Conservation (phyloP, 2,113 vertebrate species). For the Ornithorhynchus anatinus region DNA sequence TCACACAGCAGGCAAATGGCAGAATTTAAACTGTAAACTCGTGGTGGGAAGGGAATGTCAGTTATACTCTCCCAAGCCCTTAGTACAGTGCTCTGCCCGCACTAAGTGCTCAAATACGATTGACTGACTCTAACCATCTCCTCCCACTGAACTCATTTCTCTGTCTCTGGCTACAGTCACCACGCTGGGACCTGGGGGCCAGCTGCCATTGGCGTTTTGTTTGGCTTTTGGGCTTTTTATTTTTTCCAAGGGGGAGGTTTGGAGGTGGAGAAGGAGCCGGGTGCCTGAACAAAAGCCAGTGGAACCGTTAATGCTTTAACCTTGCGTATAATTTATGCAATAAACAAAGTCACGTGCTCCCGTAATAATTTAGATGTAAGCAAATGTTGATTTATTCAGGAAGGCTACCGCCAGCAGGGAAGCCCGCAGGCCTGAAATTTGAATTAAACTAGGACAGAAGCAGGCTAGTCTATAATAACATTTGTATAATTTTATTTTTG, state of each 20-base stretch:
- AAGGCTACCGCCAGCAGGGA: slow-evolving; percentile 92
- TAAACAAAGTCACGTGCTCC: slow-evolving; percentile 98
- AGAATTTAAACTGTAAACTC: too few species aligned
- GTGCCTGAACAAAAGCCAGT: slow-evolving; percentile 64
- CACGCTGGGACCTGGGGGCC: too few species aligned
- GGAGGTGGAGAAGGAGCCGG: slow-evolving; percentile 1
- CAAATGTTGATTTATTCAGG: slow-evolving; percentile 99
- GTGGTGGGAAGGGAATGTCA: too few species aligned
- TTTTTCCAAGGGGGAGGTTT: not conserved
- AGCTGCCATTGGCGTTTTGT: slow-evolving; percentile 8
- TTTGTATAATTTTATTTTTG: slow-evolving; percentile 99
- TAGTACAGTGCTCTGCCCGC: too few species aligned
- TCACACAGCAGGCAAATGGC: too few species aligned
- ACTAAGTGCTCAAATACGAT: too few species aligned
- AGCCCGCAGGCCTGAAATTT: slow-evolving; percentile 92
- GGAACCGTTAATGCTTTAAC: slow-evolving; percentile 86
- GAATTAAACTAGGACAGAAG: slow-evolving; percentile 99
- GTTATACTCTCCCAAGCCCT: too few species aligned
- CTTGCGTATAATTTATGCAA: slow-evolving; percentile 98
- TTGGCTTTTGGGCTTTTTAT: slow-evolving; percentile 20
- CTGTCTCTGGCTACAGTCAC: too few species aligned
- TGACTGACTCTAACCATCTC: too few species aligned
- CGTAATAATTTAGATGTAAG: slow-evolving; percentile 99
- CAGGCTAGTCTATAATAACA: slow-evolving; percentile 99
- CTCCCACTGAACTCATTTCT: too few species aligned